A percentile compares a stretch with the other conserved stretches of the same genome.
Conservation (phyloP, 2,797 vertebrate genomes). For the Hippopotamyrus pictus region DNA sequence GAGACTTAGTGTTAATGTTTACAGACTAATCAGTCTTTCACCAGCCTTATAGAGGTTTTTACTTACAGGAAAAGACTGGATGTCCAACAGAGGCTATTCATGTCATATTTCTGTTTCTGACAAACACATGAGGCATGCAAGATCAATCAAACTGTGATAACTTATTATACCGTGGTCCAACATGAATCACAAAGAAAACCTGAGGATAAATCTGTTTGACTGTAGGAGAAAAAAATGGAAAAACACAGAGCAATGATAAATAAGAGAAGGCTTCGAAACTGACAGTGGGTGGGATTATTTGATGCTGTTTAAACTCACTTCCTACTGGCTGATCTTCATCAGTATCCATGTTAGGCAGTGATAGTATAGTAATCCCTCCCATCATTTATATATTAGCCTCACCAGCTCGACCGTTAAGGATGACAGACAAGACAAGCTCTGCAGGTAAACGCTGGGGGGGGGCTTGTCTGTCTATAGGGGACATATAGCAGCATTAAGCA, state of each 20-base stretch:
- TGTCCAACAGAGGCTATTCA: neutral
- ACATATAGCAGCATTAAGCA: neutral
- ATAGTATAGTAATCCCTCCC: neutral
- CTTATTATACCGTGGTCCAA: neutral
- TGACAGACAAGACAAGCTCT: neutral
- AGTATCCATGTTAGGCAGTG: neutral
- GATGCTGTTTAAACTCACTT: neutral
- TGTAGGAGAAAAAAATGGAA: neutral
- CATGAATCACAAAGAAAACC: neutral
- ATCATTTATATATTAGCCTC: neutral
- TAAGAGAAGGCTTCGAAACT: neutral
- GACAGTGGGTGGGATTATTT: neutral
- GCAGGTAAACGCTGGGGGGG: neutral
- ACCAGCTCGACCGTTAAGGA: neutral
- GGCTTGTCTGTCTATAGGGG: neutral
- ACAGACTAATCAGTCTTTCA: neutral
- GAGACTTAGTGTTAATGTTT: slow-evolving; percentile 1
- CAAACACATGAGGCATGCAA: neutral
- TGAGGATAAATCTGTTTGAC: neutral
- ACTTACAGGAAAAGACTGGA: neutral
- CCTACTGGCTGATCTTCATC: neutral
- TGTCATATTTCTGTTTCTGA: neutral
- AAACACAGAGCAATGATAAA: neutral
- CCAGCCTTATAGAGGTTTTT: neutral
- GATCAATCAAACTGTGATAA: neutral